Evolutionary conservation across 2,113 vertebrate genomes (phyloP).

Genomic region (Antidorcas marsupialis): DNA sequence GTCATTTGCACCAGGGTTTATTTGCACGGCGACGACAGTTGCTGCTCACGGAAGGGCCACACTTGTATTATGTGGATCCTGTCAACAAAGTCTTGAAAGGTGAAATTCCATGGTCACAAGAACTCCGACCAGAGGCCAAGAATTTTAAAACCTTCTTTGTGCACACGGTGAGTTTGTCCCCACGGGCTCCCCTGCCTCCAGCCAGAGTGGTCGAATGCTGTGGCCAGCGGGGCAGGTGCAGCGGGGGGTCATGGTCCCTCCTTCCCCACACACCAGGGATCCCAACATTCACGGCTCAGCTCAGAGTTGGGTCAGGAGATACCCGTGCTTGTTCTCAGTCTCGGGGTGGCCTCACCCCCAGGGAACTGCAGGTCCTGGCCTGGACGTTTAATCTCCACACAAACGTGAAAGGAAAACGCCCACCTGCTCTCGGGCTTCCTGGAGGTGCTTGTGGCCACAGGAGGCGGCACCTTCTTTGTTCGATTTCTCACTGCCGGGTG

Average conservation of each 20-base stretch:
- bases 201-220: too few species aligned
- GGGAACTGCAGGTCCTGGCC: background rate
- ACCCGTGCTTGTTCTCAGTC: background rate
- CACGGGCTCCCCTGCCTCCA: background rate
- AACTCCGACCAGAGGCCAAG: conserved; percentile 98
- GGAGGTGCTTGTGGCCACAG: background rate
- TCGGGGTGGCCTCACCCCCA: background rate
- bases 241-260: background rate
- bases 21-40: conserved; percentile 96
- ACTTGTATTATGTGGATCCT: conserved; percentile 98
- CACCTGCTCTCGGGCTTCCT: background rate
- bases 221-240: background rate
- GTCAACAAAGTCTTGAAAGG: conserved; percentile 99
- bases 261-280: background rate
- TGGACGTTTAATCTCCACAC: background rate
- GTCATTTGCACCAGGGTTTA: conserved; percentile 84
- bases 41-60: conserved; percentile 96
- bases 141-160: conserved; percentile 99
- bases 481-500: background rate
- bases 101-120: conserved; percentile 98
- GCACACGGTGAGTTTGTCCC: conserved; percentile 89
- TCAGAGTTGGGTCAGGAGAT: background rate
- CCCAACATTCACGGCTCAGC: background rate
- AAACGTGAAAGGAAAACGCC: background rate
- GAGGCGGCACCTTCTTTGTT: background rate